Base-by-base conservation (phyloP, 2,888 invertebrate species). In the Cheilosia vulpina region DNA sequence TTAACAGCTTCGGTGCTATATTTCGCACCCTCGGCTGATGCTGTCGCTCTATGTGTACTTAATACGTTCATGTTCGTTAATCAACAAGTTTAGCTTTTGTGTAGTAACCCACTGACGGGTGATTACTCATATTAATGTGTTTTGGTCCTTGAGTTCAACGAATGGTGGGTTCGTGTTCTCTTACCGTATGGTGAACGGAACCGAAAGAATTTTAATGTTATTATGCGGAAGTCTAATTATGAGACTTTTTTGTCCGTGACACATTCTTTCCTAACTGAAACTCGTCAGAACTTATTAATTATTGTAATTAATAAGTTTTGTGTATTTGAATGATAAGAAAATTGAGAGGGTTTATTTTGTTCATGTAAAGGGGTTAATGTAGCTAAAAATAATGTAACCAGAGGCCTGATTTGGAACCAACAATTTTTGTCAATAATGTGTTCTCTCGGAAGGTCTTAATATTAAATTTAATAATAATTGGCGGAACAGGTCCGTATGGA, bases 81-180 rank as follows among this genome's bases (percentile, higher is more conserved):
- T 85, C 85, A 85, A 85, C 85, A 85, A 85, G 85, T 85, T 81
- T 77, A 85, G 85, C 85, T 77, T 80, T 85, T 81, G 76, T 81
- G 85, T 76, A 72, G 76, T 72, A 63, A 68, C 76, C 76, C n/a
- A 72, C 71, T 81, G 85, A 85, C 66, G 80, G 85, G 77, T 85
- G 85, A 85, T 85, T 85, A 85, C 81, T 85, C 85, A 85, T 85
- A 85, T 81, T 81, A 85, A 85, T 85, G 80, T 85, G 81, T 85
- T 69, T 47, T 79, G 68, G 76, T 81, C 80, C 85, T 81, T 85
- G 76, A 81, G 62, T 76, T 73, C 77, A 72, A 85, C 69, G 76
- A 85, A 85, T 85, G 66, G 65, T 72, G 62, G 52, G 52, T 85
- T 85, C 80, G 71, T 84, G 71, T 80, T 19, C 21, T 60, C 19